Evolutionary conservation across 2,797 vertebrate genomes (phyloP).

Genomic region (Mastacembelus armatus): DNA sequence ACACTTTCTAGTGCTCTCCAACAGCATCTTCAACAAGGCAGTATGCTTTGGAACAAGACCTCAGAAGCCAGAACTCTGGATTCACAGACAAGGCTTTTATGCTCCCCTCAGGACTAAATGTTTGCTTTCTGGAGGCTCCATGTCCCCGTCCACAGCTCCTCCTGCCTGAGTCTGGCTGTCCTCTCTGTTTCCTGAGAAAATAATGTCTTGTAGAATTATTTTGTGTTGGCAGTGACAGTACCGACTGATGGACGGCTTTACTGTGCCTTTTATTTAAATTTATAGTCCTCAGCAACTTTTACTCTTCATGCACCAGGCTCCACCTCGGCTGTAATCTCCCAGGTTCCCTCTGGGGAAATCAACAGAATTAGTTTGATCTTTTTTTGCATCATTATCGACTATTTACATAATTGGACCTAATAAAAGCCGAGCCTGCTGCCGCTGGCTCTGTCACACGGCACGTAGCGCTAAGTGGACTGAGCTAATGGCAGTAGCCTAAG

Average conservation of each 20-base stretch:
- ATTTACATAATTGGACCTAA: slow-evolving; percentile 42
- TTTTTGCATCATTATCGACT: slow-evolving; percentile 33
- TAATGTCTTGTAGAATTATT: not conserved
- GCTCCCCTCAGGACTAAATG: not conserved
- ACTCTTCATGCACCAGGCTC: not conserved
- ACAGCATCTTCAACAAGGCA: too few relatives aligned
- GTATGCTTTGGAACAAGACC: too few relatives aligned
- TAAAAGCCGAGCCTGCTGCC: slow-evolving; percentile 27
- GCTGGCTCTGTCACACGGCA: slow-evolving; percentile 29
- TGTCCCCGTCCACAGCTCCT: not conserved
- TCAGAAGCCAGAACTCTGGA: too few relatives aligned
- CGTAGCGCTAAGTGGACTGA: slow-evolving; percentile 45
- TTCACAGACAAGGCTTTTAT: too few relatives aligned
- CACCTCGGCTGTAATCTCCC: slow-evolving; percentile 5
- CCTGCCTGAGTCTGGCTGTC: not conserved
- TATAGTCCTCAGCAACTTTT: not conserved
- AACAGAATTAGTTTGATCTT: slow-evolving; percentile 26
- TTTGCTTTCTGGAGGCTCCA: not conserved
- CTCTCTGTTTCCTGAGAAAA: not conserved
- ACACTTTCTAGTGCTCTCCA: too few relatives aligned
- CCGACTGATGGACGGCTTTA: not conserved
- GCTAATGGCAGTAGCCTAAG: slow-evolving; percentile 28
- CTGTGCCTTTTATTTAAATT: not conserved
- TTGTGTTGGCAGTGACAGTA: not conserved
- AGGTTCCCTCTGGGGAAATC: slow-evolving; percentile 14